Base-by-base conservation (phyloP, 2,113 vertebrate genomes). In the Egretta garzetta region DNA sequence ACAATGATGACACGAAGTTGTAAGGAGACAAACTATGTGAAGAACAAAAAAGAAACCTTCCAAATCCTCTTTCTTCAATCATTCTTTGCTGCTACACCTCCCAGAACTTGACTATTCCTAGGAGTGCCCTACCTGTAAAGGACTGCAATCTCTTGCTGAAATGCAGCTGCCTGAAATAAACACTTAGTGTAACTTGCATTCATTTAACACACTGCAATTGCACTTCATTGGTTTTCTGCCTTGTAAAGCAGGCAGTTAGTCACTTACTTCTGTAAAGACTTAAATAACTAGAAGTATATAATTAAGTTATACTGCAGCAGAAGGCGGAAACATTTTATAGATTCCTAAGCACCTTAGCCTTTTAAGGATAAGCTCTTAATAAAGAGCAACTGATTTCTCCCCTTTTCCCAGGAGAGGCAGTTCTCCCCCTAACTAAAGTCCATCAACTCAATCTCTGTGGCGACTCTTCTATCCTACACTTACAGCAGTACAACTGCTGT, bases 1-100 rank as follows among this genome's bases (percentile, higher is more conserved):
- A 58, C 83, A 35, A 58, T 1, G 96, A 98, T 12, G 98, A 98
- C 52, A 98, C 98, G 3, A 70, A 63, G 79, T 50, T 98, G 82
- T 98, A 91, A 98, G 19, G 35, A 92, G 53, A 85, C 59, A 33
- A 76, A 75, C 80, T 72, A 37, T 2, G 5, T 39, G 53, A 82
- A 87, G 53, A 79, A 88, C 14, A 77, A 77, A 90, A 58, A 73
- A 77, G 62, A 86, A 90, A 73, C 56, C 50, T 70, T 41, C 66
- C 28, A 63, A 85, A 73, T 56, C 23, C 33, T 60, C 58, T 58
- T 90, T 89, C 74, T 83, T 87, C 91, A 59, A 83, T 70, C 67
- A 47, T 9, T 70, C 81, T 77, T 62, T 81, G 45, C 84, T 95
- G 72, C 88, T 87, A 47, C 74, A 63, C 7, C 66, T 96, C 58